phyloP scores from a whole-genome alignment of 2,888 invertebrate species.

The Octonoba sinensis region DNA sequence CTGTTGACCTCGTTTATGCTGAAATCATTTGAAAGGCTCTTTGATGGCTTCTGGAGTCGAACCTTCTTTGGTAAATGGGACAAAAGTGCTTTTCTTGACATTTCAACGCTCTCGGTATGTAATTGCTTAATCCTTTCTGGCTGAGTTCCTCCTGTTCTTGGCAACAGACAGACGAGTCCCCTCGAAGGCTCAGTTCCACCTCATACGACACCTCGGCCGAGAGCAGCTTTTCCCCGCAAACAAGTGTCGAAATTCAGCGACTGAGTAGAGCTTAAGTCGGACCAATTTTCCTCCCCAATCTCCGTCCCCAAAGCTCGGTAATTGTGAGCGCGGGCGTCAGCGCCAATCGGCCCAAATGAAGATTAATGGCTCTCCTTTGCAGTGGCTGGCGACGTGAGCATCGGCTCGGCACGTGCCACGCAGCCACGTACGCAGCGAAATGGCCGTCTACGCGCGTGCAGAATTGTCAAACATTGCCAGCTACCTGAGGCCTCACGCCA shows the following conservation, averaged over 20 bases:
- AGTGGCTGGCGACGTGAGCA: conserved; percentile 35
- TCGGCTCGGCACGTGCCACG: conserved; percentile 35
- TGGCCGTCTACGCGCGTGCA: conserved; percentile 60
- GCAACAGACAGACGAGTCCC: too few species aligned
- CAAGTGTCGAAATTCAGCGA: neutral
- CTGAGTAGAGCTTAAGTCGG: too few species aligned
- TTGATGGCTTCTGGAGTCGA: too few species aligned
- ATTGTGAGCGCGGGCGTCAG: conserved; percentile 61
- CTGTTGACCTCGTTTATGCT: too few species aligned
- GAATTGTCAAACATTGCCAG: conserved; percentile 64
- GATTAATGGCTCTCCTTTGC: conserved; percentile 53
- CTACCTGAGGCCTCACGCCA: conserved; percentile 36
- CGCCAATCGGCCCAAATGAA: conserved; percentile 63
- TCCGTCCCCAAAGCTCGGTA: conserved; percentile 58
- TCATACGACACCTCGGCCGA: neutral
- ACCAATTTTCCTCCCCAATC: conserved; percentile 59
- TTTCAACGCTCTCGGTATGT: too few species aligned
- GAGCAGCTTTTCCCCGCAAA: neutral
- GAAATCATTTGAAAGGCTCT: too few species aligned
- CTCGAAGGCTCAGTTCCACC: too few species aligned
- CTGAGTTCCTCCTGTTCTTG: too few species aligned
- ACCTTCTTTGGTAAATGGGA: too few species aligned
- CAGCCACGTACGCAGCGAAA: conserved; percentile 52
- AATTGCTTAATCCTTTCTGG: too few species aligned
- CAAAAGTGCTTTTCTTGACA: too few species aligned